Evolutionary conservation across 2,797 vertebrate species (phyloP), one percentile per base, ranked within the genome.

Genomic region (Phyllotis vaccarum): DNA sequence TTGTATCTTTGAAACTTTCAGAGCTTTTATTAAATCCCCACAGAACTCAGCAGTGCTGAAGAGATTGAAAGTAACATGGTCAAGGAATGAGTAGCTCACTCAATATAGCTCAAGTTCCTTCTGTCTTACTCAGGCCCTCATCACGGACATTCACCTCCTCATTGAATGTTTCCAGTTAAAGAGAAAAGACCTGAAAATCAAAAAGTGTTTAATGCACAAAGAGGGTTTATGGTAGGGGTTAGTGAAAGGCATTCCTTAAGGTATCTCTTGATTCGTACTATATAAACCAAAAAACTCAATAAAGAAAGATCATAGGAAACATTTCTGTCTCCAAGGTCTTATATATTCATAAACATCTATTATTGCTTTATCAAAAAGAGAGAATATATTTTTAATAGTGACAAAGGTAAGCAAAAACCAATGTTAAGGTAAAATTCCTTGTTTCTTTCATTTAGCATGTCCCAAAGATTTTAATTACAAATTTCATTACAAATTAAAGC

Each of bases 281-380:
- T 3, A 31, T 60, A 86, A 81, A 49, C 29, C 62, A 70, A 83
- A 83, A 93, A 89, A 82, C 14, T 88, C 83, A 72, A 22, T 64
- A 52, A 95, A 62, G 43, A 82, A n/a, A 60, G n/a, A 60, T 62
- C 66, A 37, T 52, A 1, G 0, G 75, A 92, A 82, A 17, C 49
- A 82, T 76, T 94, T 79, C 37, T 86, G 24, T 89, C 34, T 88
- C n/a, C 83, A 85, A 93, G 10, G 34, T 94, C 52, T 96, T 95
- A 64, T 83, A 40, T 11, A 43, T 74, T 17, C 24, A 21, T 58
- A 91, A 94, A 93, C 49, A 86, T 79, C 78, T 81, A 80, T 76
- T 31, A 40, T 72, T 70, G 78, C 70, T 90, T 79, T 80, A 66
- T 66, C 29, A 68, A 56, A 96, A 76, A 94, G 91, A 86, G 12